Evolutionary conservation across 2,113 vertebrate genomes (phyloP).

Genomic region (Myrmecobius fasciatus): DNA sequence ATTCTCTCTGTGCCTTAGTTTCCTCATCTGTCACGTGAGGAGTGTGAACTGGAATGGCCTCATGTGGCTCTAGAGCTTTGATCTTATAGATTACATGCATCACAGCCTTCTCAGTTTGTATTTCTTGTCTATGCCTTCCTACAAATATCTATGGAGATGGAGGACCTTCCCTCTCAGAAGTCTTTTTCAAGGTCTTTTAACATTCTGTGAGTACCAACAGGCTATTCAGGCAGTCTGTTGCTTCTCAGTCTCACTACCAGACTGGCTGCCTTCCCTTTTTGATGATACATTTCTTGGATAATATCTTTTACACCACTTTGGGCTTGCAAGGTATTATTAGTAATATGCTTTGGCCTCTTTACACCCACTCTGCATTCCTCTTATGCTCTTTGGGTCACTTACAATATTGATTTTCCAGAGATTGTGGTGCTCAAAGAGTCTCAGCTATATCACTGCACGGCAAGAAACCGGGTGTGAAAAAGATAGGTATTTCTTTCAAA

Average conservation of each 20-base stretch:
- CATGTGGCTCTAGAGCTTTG: background rate
- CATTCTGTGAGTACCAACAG: background rate
- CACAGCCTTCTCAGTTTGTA: background rate
- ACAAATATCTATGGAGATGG: background rate
- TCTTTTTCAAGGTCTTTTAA: background rate
- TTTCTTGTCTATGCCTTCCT: background rate
- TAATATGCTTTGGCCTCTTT: background rate
- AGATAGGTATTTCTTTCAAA: background rate
- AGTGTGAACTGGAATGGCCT: background rate
- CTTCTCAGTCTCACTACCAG: background rate
- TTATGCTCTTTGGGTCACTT: constrained; percentile 1
- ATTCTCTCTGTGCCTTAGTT: background rate
- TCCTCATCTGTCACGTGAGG: background rate
- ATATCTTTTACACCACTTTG: background rate
- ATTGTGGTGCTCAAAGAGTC: background rate
- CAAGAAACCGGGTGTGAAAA: background rate
- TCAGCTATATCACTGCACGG: background rate
- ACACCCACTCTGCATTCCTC: background rate
- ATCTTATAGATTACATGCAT: background rate
- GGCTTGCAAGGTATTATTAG: background rate
- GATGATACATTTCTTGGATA: background rate
- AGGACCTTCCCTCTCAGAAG: background rate
- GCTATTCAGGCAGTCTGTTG: background rate
- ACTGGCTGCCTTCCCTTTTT: background rate
- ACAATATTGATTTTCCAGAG: background rate